A percentile compares a stretch with the other conserved stretches of the same genome.
These are phyloP conservation scores for Dallia pectoralis DNA, from an alignment of 2,797 vertebrate species.

Conservation along the genomic window DNA sequence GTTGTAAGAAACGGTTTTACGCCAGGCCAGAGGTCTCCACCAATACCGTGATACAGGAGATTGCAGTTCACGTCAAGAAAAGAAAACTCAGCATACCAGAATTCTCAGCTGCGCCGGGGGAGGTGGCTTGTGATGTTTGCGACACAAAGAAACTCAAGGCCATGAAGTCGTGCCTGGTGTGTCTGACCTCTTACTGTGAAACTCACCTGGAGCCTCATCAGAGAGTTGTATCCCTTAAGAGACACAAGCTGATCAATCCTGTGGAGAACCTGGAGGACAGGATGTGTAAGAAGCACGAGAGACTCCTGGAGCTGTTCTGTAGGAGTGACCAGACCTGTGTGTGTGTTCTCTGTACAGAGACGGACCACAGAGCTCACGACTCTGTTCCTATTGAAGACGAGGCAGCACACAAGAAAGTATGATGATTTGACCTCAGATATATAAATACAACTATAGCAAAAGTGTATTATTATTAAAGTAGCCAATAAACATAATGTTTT, in stretches of 20 bases:
- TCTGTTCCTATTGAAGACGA: slow-evolving; percentile 45
- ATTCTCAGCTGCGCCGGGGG: background rate
- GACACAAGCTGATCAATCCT: background rate
- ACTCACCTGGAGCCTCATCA: too few species aligned
- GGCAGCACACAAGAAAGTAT: slow-evolving; percentile 45
- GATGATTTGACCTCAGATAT: background rate
- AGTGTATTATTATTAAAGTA: too few species aligned
- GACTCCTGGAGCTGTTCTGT: slow-evolving; percentile 3
- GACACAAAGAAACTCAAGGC: slow-evolving; percentile 35
- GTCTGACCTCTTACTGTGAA: background rate
- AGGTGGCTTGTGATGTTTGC: slow-evolving; percentile 52
- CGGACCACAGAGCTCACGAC: slow-evolving; percentile 50
- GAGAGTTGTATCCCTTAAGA: background rate
- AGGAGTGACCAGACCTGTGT: slow-evolving; percentile 43
- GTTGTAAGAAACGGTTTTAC: slow-evolving; percentile 52
- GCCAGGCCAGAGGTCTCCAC: slow-evolving; percentile 44
- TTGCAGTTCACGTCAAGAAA: slow-evolving; percentile 51
- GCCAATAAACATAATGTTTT: too few species aligned
- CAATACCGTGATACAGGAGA: slow-evolving; percentile 42
- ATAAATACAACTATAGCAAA: too few species aligned
- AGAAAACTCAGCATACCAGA: slow-evolving; percentile 22
- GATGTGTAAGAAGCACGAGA: background rate
- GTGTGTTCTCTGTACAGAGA: slow-evolving; percentile 50
- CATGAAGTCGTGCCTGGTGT: slow-evolving; percentile 2
- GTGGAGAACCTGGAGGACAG: background rate